Base-by-base conservation (phyloP, 2,113 vertebrate species). In the Nycticorax nycticorax region DNA sequence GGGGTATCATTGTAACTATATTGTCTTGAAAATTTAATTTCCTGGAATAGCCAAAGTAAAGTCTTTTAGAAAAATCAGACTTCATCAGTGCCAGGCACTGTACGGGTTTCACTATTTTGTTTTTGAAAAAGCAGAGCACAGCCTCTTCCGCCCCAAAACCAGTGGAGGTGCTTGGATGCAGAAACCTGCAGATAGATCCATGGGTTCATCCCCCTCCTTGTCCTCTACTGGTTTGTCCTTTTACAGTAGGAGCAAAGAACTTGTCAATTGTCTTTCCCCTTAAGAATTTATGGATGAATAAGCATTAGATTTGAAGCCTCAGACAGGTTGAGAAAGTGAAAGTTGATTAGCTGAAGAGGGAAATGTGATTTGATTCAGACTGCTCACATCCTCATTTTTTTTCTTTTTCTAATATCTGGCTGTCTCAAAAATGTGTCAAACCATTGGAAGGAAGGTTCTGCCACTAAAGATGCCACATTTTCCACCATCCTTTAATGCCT, bases 41-140 rank as follows among this genome's bases (percentile, higher is more conserved):
- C 85, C 89, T 94, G 81, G 74, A 85, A 82, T 56, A 41, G 71
- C 14, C 62, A 87, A 72, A 64, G 77, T 87, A 84, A 41, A 76
- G 66, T 88, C 62, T 74, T 84, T 83, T 28, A 41, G 39, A 85
- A 91, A 84, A 93, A 37, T 10, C 32, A 56, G 69, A 39, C 39
- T 71, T 14, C 33, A 32, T 71, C 63, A 72, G 56, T 37, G 69
- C 62, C 57, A 77, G 48, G 33, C 57, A 68, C 1, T 5, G 33
- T 53, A 76, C 27, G 0, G 6, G 52, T 85, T 92, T 94, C 32
- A 16, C 81, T 91, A 12, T 64, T 60, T 56, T 96, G 94, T 91
- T 97, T 89, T 88, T 79, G 89, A 88, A 78, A 89, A 95, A 95
- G 94, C 95, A 96, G 69, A 92, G 32, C 84, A 93, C 81, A 69